Evolutionary conservation across 2,797 vertebrate species (phyloP).

Genomic region (Miichthys miiuy): DNA sequence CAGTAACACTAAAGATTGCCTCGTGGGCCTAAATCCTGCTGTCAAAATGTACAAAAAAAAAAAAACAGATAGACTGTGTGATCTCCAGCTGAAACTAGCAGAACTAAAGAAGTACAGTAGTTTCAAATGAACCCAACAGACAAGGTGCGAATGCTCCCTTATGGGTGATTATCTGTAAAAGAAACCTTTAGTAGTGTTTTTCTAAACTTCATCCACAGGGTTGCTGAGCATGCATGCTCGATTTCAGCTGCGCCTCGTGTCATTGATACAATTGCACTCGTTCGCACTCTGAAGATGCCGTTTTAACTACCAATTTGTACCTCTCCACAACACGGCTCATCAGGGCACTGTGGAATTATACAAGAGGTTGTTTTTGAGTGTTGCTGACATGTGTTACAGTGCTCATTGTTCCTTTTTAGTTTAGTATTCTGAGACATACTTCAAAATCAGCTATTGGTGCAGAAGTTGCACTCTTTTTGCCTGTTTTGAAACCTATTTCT

Average conservation of each 20-base stretch:
- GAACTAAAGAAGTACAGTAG: slow-evolving; percentile 5
- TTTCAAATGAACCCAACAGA: slow-evolving; percentile 35
- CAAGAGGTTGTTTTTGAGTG: slow-evolving; percentile 27
- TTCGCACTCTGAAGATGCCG: slow-evolving; percentile 28
- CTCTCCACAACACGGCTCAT: slow-evolving; percentile 32
- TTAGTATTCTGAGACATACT: background rate
- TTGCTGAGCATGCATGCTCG: slow-evolving; percentile 27
- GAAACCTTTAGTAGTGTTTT: background rate
- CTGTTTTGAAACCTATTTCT: background rate
- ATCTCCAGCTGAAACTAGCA: slow-evolving; percentile 5
- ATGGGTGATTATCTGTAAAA: slow-evolving; percentile 16
- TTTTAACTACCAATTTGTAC: slow-evolving; percentile 47
- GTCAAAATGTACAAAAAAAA: slow-evolving; percentile 16
- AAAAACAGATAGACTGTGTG: background rate
- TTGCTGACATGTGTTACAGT: slow-evolving; percentile 22
- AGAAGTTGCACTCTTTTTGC: background rate
- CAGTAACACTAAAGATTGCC: background rate
- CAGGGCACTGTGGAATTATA: slow-evolving; percentile 14
- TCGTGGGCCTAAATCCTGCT: background rate
- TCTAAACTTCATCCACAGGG: slow-evolving; percentile 16
- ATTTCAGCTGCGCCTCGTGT: slow-evolving; percentile 25
- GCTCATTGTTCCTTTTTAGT: slow-evolving; percentile 10
- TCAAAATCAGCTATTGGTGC: background rate
- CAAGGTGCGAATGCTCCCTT: slow-evolving; percentile 12
- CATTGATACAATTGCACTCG: slow-evolving; percentile 27